phyloP scores from a whole-genome alignment of 2,888 invertebrate species.

The Agrochola circellaris region DNA sequence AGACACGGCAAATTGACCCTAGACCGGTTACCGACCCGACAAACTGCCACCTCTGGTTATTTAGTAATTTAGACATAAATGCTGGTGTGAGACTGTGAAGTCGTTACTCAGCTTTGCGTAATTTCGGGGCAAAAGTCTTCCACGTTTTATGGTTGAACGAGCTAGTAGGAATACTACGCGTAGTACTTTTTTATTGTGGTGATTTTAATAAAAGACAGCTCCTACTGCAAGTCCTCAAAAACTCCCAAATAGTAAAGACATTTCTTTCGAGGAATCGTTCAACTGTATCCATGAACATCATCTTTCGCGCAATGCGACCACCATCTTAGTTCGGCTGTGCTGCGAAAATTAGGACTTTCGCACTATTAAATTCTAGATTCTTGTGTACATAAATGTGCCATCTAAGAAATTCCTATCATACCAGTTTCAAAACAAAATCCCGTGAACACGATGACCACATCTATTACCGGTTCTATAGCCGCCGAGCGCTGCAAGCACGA shows the following conservation, averaged over 20 bases:
- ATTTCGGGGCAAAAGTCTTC: constrained; percentile 6
- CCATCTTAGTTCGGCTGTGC: not conserved
- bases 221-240: not conserved
- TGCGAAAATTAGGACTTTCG: not conserved
- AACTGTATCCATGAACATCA: not conserved
- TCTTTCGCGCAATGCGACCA: not conserved
- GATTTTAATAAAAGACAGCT: constrained; percentile 8
- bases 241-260: too few relatives aligned
- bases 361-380: not conserved
- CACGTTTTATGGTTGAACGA: not conserved
- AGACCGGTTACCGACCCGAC: constrained; percentile 66
- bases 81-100: constrained; percentile 24
- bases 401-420: too few relatives aligned
- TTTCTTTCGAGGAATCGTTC: not conserved
- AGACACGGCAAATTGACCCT: constrained; percentile 69
- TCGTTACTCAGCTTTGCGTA: constrained; percentile 2
- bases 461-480: too few relatives aligned
- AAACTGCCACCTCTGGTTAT: constrained; percentile 53
- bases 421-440: too few relatives aligned
- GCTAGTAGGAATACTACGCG: not conserved
- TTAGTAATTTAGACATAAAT: constrained; percentile 32
- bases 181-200: not conserved
- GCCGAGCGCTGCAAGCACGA: too few relatives aligned
- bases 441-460: too few relatives aligned
- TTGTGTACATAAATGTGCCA: too few relatives aligned